Evolutionary conservation across 1,140 invertebrate species (phyloP).

Genomic region (Yoshiicerus persimilis): DNA sequence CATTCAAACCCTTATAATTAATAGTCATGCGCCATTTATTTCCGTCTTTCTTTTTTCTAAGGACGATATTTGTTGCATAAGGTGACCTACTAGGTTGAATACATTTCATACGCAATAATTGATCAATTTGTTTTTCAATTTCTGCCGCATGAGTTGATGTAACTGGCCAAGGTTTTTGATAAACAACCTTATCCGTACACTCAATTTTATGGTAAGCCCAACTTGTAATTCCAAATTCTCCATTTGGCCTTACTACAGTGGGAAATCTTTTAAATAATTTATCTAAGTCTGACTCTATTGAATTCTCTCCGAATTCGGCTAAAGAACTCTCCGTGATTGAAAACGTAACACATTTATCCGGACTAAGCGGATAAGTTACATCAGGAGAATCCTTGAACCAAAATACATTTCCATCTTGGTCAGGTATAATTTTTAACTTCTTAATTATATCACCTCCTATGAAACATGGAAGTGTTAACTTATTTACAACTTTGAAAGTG

Average conservation of each 20-base stretch:
- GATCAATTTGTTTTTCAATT: conserved; percentile 17
- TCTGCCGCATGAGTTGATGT: conserved; percentile 2
- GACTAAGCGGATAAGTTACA: background rate
- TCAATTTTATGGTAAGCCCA: conserved; percentile 35
- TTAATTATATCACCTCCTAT: conserved; percentile 4
- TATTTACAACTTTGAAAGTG: background rate
- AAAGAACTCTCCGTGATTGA: background rate
- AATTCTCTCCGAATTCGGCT: background rate
- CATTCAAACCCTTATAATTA: conserved; percentile 29
- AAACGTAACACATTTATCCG: background rate
- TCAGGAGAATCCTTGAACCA: background rate
- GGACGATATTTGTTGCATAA: background rate
- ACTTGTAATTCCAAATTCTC: conserved; percentile 19
- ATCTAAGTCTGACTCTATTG: background rate
- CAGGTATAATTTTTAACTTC: background rate
- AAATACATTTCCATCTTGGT: background rate
- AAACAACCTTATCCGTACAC: background rate
- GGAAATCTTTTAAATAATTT: conserved; percentile 26
- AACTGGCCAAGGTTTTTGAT: background rate
- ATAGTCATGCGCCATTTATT: background rate
- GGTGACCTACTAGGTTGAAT: background rate
- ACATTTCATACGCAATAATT: conserved; percentile 14
- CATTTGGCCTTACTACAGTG: conserved; percentile 33
- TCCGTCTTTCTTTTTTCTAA: background rate
- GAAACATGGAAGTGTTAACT: background rate